These are phyloP conservation scores for Cyclopterus lumpus DNA, from an alignment of 2,797 vertebrate species.

Conservation along the genomic window DNA sequence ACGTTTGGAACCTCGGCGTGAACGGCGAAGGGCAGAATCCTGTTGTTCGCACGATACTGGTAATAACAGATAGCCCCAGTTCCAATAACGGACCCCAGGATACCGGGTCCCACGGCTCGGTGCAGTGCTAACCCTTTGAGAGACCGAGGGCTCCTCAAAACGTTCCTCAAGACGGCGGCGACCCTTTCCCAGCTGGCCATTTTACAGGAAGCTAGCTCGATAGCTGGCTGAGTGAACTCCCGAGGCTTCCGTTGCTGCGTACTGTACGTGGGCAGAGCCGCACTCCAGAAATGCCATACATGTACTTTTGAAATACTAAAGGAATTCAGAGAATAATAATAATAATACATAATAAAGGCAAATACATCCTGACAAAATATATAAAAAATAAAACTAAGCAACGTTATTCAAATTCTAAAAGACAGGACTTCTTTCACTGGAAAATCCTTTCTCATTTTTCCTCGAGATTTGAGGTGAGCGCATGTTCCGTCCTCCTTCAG, in stretches of 20 bases:
- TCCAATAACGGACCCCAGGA: constrained; percentile 68
- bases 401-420: neutral
- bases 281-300: neutral
- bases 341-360: neutral
- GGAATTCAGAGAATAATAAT: neutral
- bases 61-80: constrained; percentile 61
- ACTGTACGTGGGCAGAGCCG: neutral
- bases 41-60: constrained; percentile 22
- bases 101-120: constrained; percentile 50
- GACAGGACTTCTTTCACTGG: neutral
- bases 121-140: neutral
- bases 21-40: constrained; percentile 62
- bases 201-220: constrained; percentile 38
- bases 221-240: neutral
- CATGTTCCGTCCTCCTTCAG: too few species aligned
- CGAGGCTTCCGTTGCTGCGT: constrained; percentile 50
- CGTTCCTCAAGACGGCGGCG: constrained; percentile 43
- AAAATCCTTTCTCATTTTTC: too few species aligned
- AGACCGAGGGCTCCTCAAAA: constrained; percentile 42
- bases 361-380: neutral
- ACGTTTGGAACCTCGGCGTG: constrained; percentile 75
- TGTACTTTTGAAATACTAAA: neutral
- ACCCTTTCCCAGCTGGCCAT: constrained; percentile 80
- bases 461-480: too few species aligned
- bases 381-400: neutral